phyloP scores from a whole-genome alignment of 2,797 vertebrate species.

The Lutjanus campechanus region DNA sequence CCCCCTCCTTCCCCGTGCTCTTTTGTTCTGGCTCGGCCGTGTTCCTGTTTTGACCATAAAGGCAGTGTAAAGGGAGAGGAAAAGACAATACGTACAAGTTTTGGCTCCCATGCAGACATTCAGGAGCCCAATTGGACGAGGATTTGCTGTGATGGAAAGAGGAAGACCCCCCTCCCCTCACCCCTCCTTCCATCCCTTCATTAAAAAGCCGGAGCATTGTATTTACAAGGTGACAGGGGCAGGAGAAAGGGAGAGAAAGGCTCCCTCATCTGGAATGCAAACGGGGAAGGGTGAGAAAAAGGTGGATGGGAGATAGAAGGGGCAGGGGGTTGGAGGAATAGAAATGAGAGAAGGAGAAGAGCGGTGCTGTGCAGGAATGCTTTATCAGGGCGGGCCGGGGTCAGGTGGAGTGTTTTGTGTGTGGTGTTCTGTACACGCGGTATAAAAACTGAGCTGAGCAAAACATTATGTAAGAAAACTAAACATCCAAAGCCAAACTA shows the following conservation, averaged over 20 bases:
- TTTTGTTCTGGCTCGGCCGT: slow-evolving; percentile 64
- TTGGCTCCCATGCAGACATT: slow-evolving; percentile 57
- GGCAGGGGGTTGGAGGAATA: slow-evolving; percentile 15
- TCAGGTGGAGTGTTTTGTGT: slow-evolving; percentile 3
- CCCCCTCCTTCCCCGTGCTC: slow-evolving; percentile 32
- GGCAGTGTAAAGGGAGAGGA: slow-evolving; percentile 38
- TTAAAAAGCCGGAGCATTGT: slow-evolving; percentile 62
- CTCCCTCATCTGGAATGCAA: slow-evolving; percentile 66
- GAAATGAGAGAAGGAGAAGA: slow-evolving; percentile 1
- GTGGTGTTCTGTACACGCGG: not conserved
- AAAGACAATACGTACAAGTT: slow-evolving; percentile 57
- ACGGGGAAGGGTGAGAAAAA: slow-evolving; percentile 25
- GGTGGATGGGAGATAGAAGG: slow-evolving; percentile 37
- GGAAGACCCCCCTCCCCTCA: slow-evolving; percentile 40
- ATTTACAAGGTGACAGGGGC: slow-evolving; percentile 39
- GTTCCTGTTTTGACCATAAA: slow-evolving; percentile 79
- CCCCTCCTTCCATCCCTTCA: slow-evolving; percentile 48
- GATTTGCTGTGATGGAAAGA: slow-evolving; percentile 71
- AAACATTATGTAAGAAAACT: slow-evolving; percentile 11
- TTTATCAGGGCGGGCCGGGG: not conserved
- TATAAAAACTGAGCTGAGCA: not conserved
- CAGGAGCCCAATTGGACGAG: slow-evolving; percentile 57
- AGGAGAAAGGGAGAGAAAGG: slow-evolving; percentile 53
- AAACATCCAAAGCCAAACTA: slow-evolving; percentile 7
- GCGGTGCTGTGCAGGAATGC: slow-evolving; percentile 23